phyloP scores from a whole-genome alignment of 1,140 invertebrate species.

The Neotoxoptera formosana region DNA sequence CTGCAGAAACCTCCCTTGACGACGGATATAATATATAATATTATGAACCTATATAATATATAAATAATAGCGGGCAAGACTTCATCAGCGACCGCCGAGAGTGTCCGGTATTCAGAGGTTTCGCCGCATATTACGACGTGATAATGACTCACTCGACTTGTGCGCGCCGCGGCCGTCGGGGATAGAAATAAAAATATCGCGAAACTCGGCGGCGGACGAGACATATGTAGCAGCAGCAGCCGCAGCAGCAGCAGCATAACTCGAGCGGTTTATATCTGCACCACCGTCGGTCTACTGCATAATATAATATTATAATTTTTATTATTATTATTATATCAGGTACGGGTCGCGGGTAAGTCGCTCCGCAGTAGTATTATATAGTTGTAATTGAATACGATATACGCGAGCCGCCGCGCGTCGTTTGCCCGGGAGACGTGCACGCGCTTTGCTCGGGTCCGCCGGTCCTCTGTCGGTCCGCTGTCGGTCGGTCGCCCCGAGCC shows the following conservation, averaged over 20 bases:
- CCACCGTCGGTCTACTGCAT: neutral
- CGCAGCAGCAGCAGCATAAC: too few species aligned
- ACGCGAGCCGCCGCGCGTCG: neutral
- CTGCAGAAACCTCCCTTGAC: too few species aligned
- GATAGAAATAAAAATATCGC: neutral
- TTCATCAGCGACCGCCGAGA: neutral
- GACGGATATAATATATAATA: too few species aligned
- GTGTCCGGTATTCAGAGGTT: neutral
- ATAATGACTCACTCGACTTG: too few species aligned
- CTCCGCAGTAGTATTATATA: too few species aligned
- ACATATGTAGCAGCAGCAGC: too few species aligned
- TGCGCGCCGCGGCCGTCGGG: too few species aligned
- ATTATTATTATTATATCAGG: slow-evolving; percentile 18
- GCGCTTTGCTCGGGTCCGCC: neutral
- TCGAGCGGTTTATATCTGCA: neutral
- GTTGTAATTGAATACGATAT: slow-evolving; percentile 26
- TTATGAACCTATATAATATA: too few species aligned
- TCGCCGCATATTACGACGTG: neutral
- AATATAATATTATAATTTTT: neutral
- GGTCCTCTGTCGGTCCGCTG: neutral
- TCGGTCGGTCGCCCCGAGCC: too few species aligned
- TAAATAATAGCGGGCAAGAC: neutral
- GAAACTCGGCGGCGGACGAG: neutral
- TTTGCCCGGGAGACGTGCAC: slow-evolving; percentile 34
- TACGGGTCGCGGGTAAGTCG: too few species aligned